Evolutionary conservation across 2,888 invertebrate genomes (phyloP).

Genomic region (Nowickia ferox): DNA sequence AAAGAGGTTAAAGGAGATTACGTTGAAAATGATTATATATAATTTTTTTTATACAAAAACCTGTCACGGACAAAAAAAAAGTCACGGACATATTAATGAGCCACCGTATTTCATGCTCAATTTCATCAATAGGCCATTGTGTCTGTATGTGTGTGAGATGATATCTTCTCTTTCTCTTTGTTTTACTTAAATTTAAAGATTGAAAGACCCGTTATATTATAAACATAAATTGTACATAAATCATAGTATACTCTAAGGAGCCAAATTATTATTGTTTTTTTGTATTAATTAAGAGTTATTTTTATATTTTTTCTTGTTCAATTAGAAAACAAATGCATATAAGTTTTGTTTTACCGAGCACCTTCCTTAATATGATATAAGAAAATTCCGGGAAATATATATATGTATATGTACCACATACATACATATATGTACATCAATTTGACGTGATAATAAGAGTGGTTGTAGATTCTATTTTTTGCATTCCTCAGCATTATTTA

Average conservation of each 20-base stretch:
- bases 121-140: no score
- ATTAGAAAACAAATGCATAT: slow-evolving; percentile 29
- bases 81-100: no score
- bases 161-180: no score
- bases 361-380: neutral
- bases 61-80: no score
- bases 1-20: no score
- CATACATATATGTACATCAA: neutral
- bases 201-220: no score
- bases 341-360: neutral
- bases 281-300: neutral
- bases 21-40: no score
- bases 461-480: slow-evolving; percentile 4
- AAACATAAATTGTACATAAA: no score
- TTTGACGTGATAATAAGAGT: neutral
- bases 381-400: neutral
- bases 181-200: no score
- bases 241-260: neutral
- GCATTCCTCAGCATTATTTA: neutral
- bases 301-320: slow-evolving; percentile 17
- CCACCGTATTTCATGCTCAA: no score
- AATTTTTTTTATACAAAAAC: no score
- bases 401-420: neutral
- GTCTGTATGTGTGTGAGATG: no score
- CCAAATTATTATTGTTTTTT: neutral